Base-by-base conservation (phyloP, 2,113 vertebrate species). In the Bothrops jararaca region DNA sequence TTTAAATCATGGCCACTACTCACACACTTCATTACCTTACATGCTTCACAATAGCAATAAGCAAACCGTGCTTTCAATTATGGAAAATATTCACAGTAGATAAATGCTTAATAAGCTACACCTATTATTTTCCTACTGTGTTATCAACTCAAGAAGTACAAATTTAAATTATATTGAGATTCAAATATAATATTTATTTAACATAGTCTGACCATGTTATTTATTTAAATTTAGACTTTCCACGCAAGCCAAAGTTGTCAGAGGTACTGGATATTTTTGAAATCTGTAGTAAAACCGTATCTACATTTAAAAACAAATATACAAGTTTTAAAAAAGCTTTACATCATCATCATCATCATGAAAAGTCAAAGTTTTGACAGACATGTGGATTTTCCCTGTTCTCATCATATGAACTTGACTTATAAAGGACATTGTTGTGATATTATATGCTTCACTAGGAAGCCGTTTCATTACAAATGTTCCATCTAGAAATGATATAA, bases 101-200 rank as follows among this genome's bases (percentile, higher is more conserved):
- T 39, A 92, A 88, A 87, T 92, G 57, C 90, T 58, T 58, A 86
- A 58, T 58, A 86, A 86, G 26, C 90, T 42, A 86, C 80, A 86
- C 48, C 53, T 86, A 86, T 91, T 86, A 91, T 91, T 91, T 58
- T 42, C 80, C 54, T 45, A 86, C 80, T 91, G 74, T 29, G 53
- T 91, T 91, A 58, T 12, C 85, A 85, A 88, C 11, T 92, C 85
- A 92, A 86, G 91, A 64, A 92, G 57, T 88, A 92, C 86, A 64
- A 69, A 92, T 92, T 92, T 92, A 69, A 58, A 92, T 69, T 92
- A 87, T 86, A 88, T 53, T 64, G 24, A 45, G 52, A 58, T 42
- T 88, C 45, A 58, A 54, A 88, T 64, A 57, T 64, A 52, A 86
- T 88, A 88, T 92, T 87, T 87, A 92, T 92, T 88, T 88, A 92